Evolutionary conservation across 2,888 invertebrate species (phyloP).

Genomic region (Aphidoletes aphidimyza): DNA sequence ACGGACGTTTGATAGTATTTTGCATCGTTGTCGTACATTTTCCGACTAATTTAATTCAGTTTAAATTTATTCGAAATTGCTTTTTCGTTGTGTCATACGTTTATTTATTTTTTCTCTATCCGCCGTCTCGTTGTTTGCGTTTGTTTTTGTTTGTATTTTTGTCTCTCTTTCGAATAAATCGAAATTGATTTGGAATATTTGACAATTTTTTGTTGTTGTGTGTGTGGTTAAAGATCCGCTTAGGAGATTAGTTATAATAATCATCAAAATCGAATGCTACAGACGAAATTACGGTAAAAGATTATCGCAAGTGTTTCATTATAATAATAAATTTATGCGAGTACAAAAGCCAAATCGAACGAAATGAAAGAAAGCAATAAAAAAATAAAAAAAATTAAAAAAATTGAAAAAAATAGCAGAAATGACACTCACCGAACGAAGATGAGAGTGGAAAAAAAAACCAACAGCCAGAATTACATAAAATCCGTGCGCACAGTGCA

Average conservation of each 20-base stretch:
- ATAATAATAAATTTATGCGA: not conserved
- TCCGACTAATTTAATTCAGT: not conserved
- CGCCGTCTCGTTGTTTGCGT: no score
- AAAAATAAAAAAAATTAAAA: not conserved
- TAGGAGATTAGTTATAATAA: not conserved
- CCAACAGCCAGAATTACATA: not conserved
- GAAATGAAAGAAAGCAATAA: not conserved
- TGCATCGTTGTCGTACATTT: conserved; percentile 8
- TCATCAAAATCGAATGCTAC: not conserved
- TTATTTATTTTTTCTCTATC: no score
- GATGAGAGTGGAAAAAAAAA: not conserved
- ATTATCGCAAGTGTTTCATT: not conserved
- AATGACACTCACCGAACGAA: not conserved
- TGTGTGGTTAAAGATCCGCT: conserved; percentile 2
- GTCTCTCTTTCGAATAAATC: no score
- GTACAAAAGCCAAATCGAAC: not conserved
- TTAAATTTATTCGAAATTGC: not conserved
- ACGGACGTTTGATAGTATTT: not conserved
- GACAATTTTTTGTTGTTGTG: not conserved
- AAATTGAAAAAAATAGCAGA: no score
- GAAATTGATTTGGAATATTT: not conserved
- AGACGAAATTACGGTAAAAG: not conserved
- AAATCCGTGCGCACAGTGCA: not conserved
- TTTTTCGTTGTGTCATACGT: not conserved
- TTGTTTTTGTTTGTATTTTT: no score